phyloP scores from a whole-genome alignment of 1,140 invertebrate species.

The Ephestia elutella region DNA sequence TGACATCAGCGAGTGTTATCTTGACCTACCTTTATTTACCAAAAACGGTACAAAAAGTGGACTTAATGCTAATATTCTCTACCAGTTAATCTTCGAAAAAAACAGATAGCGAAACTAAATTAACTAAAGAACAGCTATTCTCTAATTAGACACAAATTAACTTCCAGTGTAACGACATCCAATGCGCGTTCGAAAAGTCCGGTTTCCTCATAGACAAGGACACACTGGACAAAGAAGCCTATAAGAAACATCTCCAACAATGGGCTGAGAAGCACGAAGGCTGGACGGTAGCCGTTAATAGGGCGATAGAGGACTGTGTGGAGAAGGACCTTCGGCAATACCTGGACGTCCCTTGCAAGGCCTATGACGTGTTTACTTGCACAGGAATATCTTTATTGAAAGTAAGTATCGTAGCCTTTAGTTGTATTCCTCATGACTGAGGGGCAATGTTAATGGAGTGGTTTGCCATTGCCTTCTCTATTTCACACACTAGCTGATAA shows the following conservation, averaged over 20 bases:
- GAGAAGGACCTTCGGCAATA: constrained; percentile 57
- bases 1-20: too few relatives aligned
- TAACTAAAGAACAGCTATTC: too few relatives aligned
- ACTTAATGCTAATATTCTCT: too few relatives aligned
- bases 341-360: constrained; percentile 51
- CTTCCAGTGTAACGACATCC: constrained; percentile 59
- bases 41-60: too few relatives aligned
- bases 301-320: constrained; percentile 54
- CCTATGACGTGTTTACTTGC: constrained; percentile 63
- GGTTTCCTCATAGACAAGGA: constrained; percentile 53
- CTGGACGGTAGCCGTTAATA: constrained; percentile 49
- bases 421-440: too few relatives aligned
- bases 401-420: too few relatives aligned
- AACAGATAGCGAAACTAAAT: too few relatives aligned
- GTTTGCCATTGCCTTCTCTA: too few relatives aligned
- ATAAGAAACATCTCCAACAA: constrained; percentile 41
- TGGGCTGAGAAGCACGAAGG: constrained; percentile 49
- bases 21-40: too few relatives aligned
- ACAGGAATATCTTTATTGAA: constrained; percentile 65
- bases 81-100: too few relatives aligned
- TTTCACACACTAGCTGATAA: too few relatives aligned
- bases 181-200: constrained; percentile 63
- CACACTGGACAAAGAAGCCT: constrained; percentile 54
- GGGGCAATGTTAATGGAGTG: neutral
- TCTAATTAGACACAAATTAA: neutral